These are phyloP conservation scores for Seriola dumerili DNA, from an alignment of 2,113 vertebrate genomes.

Conservation along the genomic window DNA sequence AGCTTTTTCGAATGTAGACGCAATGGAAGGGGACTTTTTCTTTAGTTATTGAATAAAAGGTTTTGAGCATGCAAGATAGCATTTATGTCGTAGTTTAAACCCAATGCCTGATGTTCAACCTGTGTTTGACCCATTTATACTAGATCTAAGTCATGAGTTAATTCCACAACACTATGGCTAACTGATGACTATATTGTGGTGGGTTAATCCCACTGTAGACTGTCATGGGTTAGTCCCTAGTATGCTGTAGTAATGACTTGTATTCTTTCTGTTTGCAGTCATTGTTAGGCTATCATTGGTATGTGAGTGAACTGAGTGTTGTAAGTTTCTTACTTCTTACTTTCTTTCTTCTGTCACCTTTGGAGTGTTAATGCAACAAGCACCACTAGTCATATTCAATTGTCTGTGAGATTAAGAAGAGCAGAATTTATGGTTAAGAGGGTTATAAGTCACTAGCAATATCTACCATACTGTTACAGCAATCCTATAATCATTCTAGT, in stretches of 20 bases:
- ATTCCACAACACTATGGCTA: conserved; percentile 17
- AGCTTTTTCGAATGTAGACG: neutral
- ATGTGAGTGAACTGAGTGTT: neutral
- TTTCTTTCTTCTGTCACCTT: neutral
- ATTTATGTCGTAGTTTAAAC: conserved; percentile 2
- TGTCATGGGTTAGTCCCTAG: neutral
- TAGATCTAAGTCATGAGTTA: neutral
- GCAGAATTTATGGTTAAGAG: neutral
- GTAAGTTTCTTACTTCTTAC: neutral
- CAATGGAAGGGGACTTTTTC: neutral
- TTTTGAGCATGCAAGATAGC: neutral
- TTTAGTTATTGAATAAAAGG: neutral
- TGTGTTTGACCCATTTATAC: conserved; percentile 41
- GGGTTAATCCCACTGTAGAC: neutral
- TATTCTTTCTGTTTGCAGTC: neutral
- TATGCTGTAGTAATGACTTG: neutral
- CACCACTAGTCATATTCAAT: neutral
- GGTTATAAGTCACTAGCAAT: neutral
- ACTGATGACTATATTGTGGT: conserved; percentile 15
- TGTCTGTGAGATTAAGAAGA: neutral
- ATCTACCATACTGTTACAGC: neutral
- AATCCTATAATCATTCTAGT: neutral
- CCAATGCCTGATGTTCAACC: conserved; percentile 27
- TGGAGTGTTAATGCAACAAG: neutral
- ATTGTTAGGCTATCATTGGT: neutral